phyloP scores from a whole-genome alignment of 2,797 vertebrate species.

The Lacerta viridis region DNA sequence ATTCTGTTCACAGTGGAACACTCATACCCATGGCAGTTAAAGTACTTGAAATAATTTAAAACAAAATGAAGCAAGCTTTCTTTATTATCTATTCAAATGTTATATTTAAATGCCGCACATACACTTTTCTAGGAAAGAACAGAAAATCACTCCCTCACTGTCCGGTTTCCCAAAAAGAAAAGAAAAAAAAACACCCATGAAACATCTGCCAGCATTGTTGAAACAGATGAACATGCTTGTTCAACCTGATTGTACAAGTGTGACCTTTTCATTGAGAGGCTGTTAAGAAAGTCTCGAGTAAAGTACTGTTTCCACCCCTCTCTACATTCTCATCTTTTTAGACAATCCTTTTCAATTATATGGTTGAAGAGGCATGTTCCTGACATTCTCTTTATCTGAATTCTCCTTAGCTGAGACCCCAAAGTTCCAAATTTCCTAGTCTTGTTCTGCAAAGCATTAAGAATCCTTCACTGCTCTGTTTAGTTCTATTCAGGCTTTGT shows the following conservation, averaged over 20 bases:
- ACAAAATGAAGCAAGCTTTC: neutral
- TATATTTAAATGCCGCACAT: neutral
- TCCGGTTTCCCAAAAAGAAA: constrained; percentile 16
- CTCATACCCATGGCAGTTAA: neutral
- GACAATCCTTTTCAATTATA: constrained; percentile 49
- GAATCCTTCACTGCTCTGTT: neutral
- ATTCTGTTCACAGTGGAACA: neutral
- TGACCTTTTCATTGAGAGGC: constrained; percentile 61
- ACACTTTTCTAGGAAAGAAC: constrained; percentile 7
- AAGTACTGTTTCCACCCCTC: constrained; percentile 8
- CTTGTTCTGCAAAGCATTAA: neutral
- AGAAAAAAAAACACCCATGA: constrained; percentile 14
- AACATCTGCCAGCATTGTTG: neutral
- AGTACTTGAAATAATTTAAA: neutral
- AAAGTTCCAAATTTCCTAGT: neutral
- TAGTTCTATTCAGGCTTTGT: neutral
- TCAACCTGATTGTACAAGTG: constrained; percentile 48
- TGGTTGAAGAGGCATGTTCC: neutral
- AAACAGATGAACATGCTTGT: constrained; percentile 52
- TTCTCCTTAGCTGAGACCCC: neutral
- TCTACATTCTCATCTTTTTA: constrained; percentile 7
- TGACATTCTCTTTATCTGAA: neutral
- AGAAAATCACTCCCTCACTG: neutral
- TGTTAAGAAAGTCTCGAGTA: constrained; percentile 42
- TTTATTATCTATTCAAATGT: neutral